Evolutionary conservation across 2,888 invertebrate species (phyloP), one percentile per base, ranked within the genome.

Genomic region (Aphidius colemani): DNA sequence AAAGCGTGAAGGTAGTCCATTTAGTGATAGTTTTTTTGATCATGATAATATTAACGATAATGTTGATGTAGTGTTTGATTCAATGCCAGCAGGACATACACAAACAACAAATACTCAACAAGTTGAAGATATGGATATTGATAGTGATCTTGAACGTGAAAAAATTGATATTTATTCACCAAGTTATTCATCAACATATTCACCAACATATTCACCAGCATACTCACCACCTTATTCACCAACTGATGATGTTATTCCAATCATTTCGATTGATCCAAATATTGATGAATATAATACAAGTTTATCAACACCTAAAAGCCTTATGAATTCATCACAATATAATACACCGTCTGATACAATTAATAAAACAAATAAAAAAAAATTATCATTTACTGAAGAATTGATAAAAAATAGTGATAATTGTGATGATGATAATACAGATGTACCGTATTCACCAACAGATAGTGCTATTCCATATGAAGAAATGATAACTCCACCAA

Each of bases 61-160:
- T 18, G 13, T 2, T 2, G 2, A 18, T 18, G 13, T 2, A 18
- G 13, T 13, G 13, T 13, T 13, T 13, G 13, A 13, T 13, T 13
- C 13, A 13, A 18, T 18, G 13, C 2, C 13, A 18, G 13, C 2
- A 2, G 13, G 13, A 18, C 13, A 18, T 18, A 18, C 13, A 18
- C 13, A 18, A 18, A 18, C 68, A 11, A 61, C 61, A 8, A 30
- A 50, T 6, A 65, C 60, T 7, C 71, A 70, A 59, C 71, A 71
- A 43, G 67, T 69, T 0, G 81, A 81, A 43, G 81, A 81, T 40
- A 81, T 81, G 81, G 81, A 81, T 10, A 60, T 82, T 10, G 82
- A 82, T 41, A 79, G 79, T 0, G 81, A 82, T 48, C 69, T 79
- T 7, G 82, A 82, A 55, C 65, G 73, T 1, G 77, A 78, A 39